Percentiles rank a stretch among this genome's conserved stretches.
Evolutionary conservation across 2,797 vertebrate species (phyloP).

Genomic region (Chelon auratus): DNA sequence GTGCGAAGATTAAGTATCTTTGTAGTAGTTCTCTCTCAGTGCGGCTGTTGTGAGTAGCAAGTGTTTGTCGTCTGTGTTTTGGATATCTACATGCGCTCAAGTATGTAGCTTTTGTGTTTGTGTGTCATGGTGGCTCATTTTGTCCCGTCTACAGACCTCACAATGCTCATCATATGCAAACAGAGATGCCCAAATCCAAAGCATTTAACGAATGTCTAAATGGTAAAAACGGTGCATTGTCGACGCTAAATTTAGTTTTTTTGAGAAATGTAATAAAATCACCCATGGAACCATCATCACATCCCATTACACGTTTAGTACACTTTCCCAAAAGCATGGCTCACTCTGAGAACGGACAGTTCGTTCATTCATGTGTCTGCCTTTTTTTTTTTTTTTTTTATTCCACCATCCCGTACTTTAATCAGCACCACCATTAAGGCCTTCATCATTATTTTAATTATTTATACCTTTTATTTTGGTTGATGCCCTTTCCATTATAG

Average conservation of each 20-base stretch:
- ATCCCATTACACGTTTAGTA: slow-evolving; percentile 40
- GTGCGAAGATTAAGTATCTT: slow-evolving; percentile 35
- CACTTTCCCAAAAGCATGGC: slow-evolving; percentile 62
- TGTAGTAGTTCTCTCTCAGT: slow-evolving; percentile 32
- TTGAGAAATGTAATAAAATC: slow-evolving; percentile 5
- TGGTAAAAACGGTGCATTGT: slow-evolving; percentile 3
- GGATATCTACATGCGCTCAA: slow-evolving; percentile 48
- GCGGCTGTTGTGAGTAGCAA: slow-evolving; percentile 46
- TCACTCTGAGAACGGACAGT: slow-evolving; percentile 53
- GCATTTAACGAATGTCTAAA: background rate
- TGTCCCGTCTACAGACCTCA: slow-evolving; percentile 50
- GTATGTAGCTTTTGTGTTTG: slow-evolving; percentile 41
- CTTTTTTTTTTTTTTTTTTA: slow-evolving; percentile 12
- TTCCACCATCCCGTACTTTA: slow-evolving; percentile 30
- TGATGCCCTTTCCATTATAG: slow-evolving; percentile 24
- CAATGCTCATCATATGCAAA: slow-evolving; percentile 37
- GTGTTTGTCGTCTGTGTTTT: slow-evolving; percentile 60
- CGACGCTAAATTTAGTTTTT: slow-evolving; percentile 25
- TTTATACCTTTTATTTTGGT: slow-evolving; percentile 38
- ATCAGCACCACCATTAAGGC: slow-evolving; percentile 15
- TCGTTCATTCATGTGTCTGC: slow-evolving; percentile 45
- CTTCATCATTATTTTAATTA: slow-evolving; percentile 37
- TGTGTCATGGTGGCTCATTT: slow-evolving; percentile 47
- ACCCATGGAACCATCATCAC: slow-evolving; percentile 44
- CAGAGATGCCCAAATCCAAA: slow-evolving; percentile 2